A percentile compares a stretch with the other conserved stretches of the same genome.
phyloP scores from a whole-genome alignment of 2,888 invertebrate genomes.

The Andrena fulva region DNA sequence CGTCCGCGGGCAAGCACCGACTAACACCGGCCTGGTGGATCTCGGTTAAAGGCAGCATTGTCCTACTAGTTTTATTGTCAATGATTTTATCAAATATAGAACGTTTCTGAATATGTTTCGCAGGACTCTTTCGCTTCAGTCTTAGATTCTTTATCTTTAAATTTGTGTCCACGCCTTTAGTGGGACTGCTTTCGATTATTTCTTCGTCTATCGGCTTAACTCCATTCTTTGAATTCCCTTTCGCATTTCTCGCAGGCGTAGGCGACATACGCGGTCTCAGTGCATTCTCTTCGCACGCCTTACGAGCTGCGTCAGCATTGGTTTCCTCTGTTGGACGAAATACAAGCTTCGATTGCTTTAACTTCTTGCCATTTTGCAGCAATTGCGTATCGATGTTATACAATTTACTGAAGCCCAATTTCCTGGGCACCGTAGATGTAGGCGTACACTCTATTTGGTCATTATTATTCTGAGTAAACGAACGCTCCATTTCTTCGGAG shows the following conservation, averaged over 20 bases:
- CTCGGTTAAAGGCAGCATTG: not conserved
- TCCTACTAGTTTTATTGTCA: not conserved
- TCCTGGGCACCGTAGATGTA: conserved; percentile 19
- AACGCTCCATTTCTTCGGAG: not conserved
- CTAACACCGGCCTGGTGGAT: not conserved
- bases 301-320: conserved; percentile 43
- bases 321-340: conserved; percentile 63
- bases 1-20: not conserved
- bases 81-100: not conserved
- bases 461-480: conserved; percentile 8
- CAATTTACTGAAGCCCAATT: conserved; percentile 45
- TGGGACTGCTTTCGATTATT: conserved; percentile 58
- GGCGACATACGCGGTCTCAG: not conserved
- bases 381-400: conserved; percentile 65
- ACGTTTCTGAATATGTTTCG: not conserved
- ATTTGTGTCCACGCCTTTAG: conserved; percentile 15
- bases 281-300: not conserved
- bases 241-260: conserved; percentile 1
- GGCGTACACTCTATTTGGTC: conserved; percentile 40
- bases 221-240: not conserved
- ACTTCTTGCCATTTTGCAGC: conserved; percentile 67
- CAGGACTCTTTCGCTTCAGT: conserved; percentile 26
- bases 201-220: conserved; percentile 48
- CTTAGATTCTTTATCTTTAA: conserved; percentile 23
- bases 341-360: conserved; percentile 75